These are phyloP conservation scores for Koerneria pararmatus DNA, from an alignment of 2,888 invertebrate species.

Conservation along the genomic window DNA sequence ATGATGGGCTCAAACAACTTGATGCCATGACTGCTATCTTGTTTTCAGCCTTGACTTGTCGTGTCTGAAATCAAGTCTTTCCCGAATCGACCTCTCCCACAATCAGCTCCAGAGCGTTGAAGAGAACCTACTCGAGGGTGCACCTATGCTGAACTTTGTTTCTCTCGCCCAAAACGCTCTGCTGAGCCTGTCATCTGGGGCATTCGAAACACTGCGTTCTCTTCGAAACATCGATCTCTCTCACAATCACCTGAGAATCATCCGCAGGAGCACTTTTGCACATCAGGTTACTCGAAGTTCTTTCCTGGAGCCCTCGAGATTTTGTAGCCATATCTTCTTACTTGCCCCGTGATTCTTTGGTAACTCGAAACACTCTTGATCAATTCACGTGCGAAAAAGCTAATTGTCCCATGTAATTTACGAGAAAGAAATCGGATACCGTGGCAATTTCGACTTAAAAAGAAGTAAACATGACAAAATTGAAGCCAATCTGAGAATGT, in stretches of 20 bases:
- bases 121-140: slow-evolving; percentile 18
- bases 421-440: no score
- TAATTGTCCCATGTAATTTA: no score
- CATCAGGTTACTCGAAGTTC: no score
- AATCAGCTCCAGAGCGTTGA: slow-evolving; percentile 67
- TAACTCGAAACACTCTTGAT: neutral
- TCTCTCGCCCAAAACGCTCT: slow-evolving; percentile 65
- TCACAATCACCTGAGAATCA: slow-evolving; percentile 45
- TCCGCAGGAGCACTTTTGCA: slow-evolving; percentile 51
- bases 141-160: slow-evolving; percentile 56
- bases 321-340: no score
- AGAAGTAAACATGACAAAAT: no score
- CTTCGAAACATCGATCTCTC: slow-evolving; percentile 39
- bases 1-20: neutral
- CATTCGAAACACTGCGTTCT: slow-evolving; percentile 64
- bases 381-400: neutral
- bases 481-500: no score
- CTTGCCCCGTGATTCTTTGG: neutral
- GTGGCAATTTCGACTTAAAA: no score
- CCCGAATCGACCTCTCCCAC: slow-evolving; percentile 75
- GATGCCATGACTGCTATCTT: neutral
- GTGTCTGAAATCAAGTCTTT: slow-evolving; percentile 60
- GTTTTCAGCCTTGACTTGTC: slow-evolving; percentile 43
- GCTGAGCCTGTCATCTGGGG: slow-evolving; percentile 66
- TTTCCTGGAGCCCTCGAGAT: no score